Evolutionary conservation across 2,113 vertebrate species (phyloP), one percentile per base, ranked within the genome.

Genomic region (Urocynchramus pylzowi): DNA sequence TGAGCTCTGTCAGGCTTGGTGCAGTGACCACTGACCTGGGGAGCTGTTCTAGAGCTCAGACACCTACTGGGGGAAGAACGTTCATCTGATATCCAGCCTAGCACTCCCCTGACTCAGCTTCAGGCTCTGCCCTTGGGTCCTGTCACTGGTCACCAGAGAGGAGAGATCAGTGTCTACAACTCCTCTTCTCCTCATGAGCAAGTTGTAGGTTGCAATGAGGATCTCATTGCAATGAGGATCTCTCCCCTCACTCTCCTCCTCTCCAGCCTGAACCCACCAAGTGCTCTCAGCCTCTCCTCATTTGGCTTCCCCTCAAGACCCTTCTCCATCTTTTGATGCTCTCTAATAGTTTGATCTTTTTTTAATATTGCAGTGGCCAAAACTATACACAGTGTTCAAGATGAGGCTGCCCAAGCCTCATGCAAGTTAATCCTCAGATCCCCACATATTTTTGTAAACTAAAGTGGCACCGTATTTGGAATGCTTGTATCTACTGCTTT

Each of bases 111-210:
- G 54, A 33, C 18, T 37, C 21, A 27, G 4, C 11, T 77, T 22
- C 63, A 69, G 27, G 37, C 45, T 37, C 0, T 50, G 60, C 37
- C 33, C 23, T 60, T 0, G 0, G 11, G 33, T 44, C 17, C 27
- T 59, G 14, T 37, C 45, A 7, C 37, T 59, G 27, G 9, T 44
- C 33, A 69, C 22, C 31, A 68, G 45, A 28, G 45, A 76, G 17
- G 20, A 59, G 73, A 68, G 33, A 44, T 44, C 61, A 44, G 73
- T 60, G 45, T 21, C 63, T 68, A 2, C 22, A 5, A 13, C 17
- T 44, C 22, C 45, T 60, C 27, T 44, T 52, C 33, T 18, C 22
- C 18, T 9, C 33, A 52, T 16, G 12, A 52, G 4, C 17, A 45
- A 37, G 39, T 2, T 53, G 15, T 20, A 33, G 33, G 15, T 39